Conservation (phyloP, 2,888 invertebrate species). For the Zonitis immaculata region DNA sequence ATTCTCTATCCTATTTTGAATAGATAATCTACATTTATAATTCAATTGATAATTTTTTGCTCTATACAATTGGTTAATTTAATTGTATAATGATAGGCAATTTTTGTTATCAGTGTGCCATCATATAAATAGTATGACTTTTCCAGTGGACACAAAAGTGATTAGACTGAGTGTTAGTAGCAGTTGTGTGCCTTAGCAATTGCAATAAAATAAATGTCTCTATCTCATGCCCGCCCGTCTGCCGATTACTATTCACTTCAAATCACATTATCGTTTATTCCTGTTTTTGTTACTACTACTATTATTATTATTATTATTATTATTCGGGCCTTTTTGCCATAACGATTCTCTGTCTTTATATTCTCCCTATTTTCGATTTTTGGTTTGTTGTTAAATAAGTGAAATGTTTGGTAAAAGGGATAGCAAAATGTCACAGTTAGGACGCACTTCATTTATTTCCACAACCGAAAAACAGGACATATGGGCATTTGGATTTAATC, state of each 20-base stretch:
- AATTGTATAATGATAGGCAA: background rate
- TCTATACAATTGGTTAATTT: background rate
- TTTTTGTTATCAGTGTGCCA: background rate
- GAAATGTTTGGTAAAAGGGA: background rate
- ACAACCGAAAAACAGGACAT: constrained; percentile 1
- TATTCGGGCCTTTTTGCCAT: background rate
- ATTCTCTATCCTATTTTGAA: no score
- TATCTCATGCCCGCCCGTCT: constrained; percentile 39
- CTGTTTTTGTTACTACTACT: background rate
- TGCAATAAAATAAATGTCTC: constrained; percentile 45
- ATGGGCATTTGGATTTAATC: constrained; percentile 5
- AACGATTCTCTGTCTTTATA: no score
- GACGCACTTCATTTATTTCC: constrained; percentile 17
- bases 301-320: background rate
- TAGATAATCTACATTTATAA: no score
- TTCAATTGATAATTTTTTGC: no score
- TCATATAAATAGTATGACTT: constrained; percentile 4
- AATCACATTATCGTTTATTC: constrained; percentile 32
- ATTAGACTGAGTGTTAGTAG: constrained; percentile 41
- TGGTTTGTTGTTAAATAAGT: background rate
- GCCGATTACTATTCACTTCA: constrained; percentile 42
- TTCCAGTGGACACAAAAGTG: constrained; percentile 26
- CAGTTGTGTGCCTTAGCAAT: constrained; percentile 42
- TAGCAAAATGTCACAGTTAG: constrained; percentile 3
- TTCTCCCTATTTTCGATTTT: background rate